These are phyloP conservation scores for Procambarus virginalis DNA, from an alignment of 1,140 invertebrate species.

Conservation along the genomic window DNA sequence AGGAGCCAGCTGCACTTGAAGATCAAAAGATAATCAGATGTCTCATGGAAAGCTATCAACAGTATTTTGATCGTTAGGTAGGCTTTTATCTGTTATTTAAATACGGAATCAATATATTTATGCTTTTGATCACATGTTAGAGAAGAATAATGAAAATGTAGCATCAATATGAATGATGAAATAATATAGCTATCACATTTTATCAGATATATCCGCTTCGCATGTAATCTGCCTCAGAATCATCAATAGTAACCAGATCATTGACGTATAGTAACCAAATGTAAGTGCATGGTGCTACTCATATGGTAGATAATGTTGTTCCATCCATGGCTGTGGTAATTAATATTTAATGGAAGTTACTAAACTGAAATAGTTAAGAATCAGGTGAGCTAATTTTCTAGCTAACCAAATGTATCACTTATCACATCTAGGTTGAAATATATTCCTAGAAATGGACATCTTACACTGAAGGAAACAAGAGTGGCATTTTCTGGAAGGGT, in stretches of 20 bases:
- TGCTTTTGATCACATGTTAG: background rate
- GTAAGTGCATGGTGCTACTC: conserved; percentile 1
- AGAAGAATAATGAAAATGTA: background rate
- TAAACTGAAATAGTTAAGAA: background rate
- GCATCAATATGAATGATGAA: background rate
- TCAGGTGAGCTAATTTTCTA: too few relatives aligned
- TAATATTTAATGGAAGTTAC: background rate
- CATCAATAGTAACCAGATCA: background rate
- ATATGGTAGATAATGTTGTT: background rate
- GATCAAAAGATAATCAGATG: conserved; percentile 29
- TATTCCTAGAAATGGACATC: too few relatives aligned
- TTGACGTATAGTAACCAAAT: background rate
- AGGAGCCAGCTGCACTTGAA: conserved; percentile 38
- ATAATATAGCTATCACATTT: background rate
- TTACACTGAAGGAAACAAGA: too few relatives aligned
- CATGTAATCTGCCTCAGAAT: background rate
- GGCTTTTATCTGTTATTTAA: background rate
- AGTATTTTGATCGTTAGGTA: conserved; percentile 25
- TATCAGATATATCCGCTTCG: background rate
- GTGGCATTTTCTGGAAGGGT: too few relatives aligned
- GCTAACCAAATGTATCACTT: too few relatives aligned
- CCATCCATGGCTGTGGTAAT: background rate
- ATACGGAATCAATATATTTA: background rate
- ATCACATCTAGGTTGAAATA: too few relatives aligned
- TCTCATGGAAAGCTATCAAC: conserved; percentile 12